Base-by-base conservation (phyloP, 2,797 vertebrate species). In the Smutsia temminckii region DNA sequence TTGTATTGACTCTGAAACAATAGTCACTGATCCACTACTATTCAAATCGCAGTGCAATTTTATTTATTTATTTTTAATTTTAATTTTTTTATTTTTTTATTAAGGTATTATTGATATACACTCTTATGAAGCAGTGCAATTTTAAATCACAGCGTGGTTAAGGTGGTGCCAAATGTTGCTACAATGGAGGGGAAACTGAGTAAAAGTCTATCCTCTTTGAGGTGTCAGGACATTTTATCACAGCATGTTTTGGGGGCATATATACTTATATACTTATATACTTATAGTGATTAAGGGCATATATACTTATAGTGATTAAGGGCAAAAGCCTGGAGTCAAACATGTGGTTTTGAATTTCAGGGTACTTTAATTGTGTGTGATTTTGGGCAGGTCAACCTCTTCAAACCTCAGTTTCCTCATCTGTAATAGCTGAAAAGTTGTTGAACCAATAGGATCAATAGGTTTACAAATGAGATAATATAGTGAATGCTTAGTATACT, bases 71-170 rank as follows among this genome's bases (percentile, higher is more conserved):
- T 40, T 40, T 40, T 40, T 40, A 40, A 40, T 40, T 40, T 40
- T 40, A 40, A 40, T 40, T 40, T 40, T 40, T 40, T 7, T 7
- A 40, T 40, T 40, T 40, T 40, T 40, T 40, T 7, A 40, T 40
- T 40, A 40, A 40, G 40, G 40, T 7, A 40, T 40, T 40, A 40
- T 40, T 40, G 40, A 40, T 40, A 40, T 40, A 40, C 40, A 40
- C 40, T 40, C 40, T 40, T 40, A 40, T 40, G 40, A 40, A 40
- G 51, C 23, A 59, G 66, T 79, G 51, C 55, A 74, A 46, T 85
- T 89, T 85, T 51, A 92, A 89, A 94, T 61, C 72, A 86, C 32
- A 84, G 11, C 80, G 57, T 79, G 37, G 53, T 63, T 91, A 61
- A 88, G 20, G 34, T 87, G 61, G 68, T 64, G 6, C 55, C 55